Evolutionary conservation across 2,888 invertebrate species (phyloP).

Genomic region (Alitta virens): DNA sequence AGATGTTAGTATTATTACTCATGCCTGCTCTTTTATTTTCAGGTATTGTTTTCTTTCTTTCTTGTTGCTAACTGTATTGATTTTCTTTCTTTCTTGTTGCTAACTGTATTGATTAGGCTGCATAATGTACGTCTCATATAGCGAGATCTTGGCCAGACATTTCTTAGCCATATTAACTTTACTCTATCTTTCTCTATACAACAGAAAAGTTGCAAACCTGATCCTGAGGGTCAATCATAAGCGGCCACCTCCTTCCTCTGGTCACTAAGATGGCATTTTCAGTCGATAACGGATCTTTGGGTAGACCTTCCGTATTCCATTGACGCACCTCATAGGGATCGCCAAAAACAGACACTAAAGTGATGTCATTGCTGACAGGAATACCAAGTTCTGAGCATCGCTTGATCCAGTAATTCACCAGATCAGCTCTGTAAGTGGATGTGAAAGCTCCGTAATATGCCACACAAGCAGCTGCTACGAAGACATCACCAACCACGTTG

Average conservation of each 20-base stretch:
- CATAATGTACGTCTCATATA: no score
- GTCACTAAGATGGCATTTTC: conserved; percentile 59
- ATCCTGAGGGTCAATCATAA: conserved; percentile 59
- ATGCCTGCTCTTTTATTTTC: no score
- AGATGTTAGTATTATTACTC: no score
- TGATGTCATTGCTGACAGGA: conserved; percentile 70
- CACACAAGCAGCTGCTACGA: conserved; percentile 57
- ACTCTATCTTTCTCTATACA: no score
- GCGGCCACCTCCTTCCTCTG: conserved; percentile 56
- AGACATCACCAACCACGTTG: conserved; percentile 58
- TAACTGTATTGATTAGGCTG: no score
- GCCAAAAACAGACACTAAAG: conserved; percentile 59
- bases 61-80: no score
- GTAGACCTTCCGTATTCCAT: conserved; percentile 57
- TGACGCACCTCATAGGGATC: conserved; percentile 66
- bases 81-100: no score
- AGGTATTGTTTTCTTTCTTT: no score
- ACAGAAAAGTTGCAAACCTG: conserved; percentile 52
- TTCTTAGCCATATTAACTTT: no score
- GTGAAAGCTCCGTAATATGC: conserved; percentile 59
- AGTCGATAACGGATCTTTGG: conserved; percentile 56
- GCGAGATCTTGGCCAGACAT: no score
- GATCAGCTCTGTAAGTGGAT: conserved; percentile 51
- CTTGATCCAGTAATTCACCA: conserved; percentile 68
- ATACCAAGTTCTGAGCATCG: conserved; percentile 69